Evolutionary conservation across 2,113 vertebrate genomes (phyloP).

Genomic region (Solea senegalensis): DNA sequence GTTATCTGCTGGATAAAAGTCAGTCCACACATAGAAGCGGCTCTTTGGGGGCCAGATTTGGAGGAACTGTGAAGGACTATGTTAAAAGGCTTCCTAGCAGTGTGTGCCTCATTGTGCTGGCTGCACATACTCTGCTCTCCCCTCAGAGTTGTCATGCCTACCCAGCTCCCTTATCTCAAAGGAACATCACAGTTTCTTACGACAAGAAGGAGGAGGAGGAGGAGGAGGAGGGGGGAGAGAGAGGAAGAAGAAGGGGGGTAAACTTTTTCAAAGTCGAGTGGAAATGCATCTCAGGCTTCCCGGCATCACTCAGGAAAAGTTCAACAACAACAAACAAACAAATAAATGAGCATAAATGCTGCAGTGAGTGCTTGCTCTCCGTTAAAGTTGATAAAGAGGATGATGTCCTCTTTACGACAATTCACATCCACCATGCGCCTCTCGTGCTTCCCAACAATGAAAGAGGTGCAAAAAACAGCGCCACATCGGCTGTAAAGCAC

Average conservation of each 20-base stretch:
- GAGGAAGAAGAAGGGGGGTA: not conserved
- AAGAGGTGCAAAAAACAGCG: conserved; percentile 62
- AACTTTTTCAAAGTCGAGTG: conserved; percentile 62
- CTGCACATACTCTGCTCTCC: conserved; percentile 79
- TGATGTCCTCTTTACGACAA: conserved; percentile 49
- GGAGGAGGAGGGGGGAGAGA: not conserved
- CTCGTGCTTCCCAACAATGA: conserved; percentile 62
- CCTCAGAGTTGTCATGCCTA: conserved; percentile 81
- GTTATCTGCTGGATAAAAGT: conserved; percentile 73
- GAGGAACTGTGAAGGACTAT: conserved; percentile 64
- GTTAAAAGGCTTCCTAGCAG: conserved; percentile 77
- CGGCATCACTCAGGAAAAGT: conserved; percentile 56
- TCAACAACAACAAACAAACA: conserved; percentile 36
- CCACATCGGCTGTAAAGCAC: conserved; percentile 45
- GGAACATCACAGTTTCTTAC: conserved; percentile 79
- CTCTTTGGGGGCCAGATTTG: conserved; percentile 49
- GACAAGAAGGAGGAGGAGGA: conserved; percentile 20
- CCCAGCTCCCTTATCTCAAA: conserved; percentile 82
- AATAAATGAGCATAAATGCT: conserved; percentile 8
- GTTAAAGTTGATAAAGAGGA: conserved; percentile 43
- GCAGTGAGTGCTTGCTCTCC: conserved; percentile 12
- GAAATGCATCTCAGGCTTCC: conserved; percentile 61
- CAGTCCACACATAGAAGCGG: conserved; percentile 34
- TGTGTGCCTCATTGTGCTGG: conserved; percentile 79
- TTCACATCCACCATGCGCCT: conserved; percentile 70